Base-by-base conservation (phyloP, 2,888 invertebrate genomes). In the Aleiodes leptofemur region DNA sequence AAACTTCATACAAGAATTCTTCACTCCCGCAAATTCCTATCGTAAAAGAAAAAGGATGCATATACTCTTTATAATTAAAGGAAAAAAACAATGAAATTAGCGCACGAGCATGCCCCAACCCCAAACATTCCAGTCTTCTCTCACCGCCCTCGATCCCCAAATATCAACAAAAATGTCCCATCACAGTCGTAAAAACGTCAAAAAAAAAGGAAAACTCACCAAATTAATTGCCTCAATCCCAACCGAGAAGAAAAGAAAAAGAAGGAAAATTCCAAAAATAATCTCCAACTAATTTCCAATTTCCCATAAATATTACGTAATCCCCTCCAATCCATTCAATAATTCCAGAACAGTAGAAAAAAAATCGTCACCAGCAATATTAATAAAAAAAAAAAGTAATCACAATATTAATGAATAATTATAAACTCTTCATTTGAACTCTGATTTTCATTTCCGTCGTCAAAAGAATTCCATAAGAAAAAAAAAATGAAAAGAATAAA, bases 241-340 rank as follows among this genome's bases (percentile, higher is more conserved):
- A 16, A 53, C 8, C n/a, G 7, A 51, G 7, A 23, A 1, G 0
- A 13, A 68, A 51, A 50, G 23, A n/a, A 51, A 68, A 50, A 29
- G 29, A 51, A 23, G 23, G 23, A 23, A 23, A 34, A 11, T 66
- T 29, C 29, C 31, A 31, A 68, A 68, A 68, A 68, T 68, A 29
- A 14, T 51, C 29, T 31, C 31, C 31, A 51, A 68, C 50, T 66
- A 66, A 11, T 13, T 14, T 23, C 48, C n/a, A 53, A 68, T 57
- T 64, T 81, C 79, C 80, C 78, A 78, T 77, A 72, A 75, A 82
- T 84, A 85, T 85, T 85, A 85, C 85, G 85, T 85, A 85, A 85
- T 80, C 78, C 48, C 23, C 7, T 51, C 9, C 23, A 23, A 51
- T 38, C 31, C 68, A 31, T 68, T 31, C 31, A 51, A 68, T 51